Conservation (phyloP, 2,888 invertebrate species). For the Meloe dianella region DNA sequence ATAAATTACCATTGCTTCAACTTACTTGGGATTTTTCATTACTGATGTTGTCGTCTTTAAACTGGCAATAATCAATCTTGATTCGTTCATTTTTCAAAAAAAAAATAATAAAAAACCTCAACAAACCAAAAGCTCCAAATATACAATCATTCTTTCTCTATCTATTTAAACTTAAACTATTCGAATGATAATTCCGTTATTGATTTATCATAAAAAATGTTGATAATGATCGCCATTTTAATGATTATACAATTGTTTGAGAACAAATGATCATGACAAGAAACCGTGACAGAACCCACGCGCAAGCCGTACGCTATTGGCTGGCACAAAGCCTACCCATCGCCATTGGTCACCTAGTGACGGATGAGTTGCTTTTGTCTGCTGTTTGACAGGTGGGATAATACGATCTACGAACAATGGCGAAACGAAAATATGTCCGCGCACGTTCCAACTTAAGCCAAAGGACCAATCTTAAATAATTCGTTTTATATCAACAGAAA, state of each 20-base stretch:
- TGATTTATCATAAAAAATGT: background rate
- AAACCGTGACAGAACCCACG: conserved; percentile 56
- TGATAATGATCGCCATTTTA: conserved; percentile 5
- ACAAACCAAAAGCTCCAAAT: background rate
- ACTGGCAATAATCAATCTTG: conserved; percentile 27
- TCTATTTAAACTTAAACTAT: background rate
- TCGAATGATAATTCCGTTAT: background rate
- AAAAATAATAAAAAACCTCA: too few species aligned
- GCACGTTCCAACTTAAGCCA: conserved; percentile 15
- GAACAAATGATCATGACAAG: conserved; percentile 24
- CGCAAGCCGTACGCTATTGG: conserved; percentile 56
- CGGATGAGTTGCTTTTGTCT: conserved; percentile 55
- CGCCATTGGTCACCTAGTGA: conserved; percentile 54
- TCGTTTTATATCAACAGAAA: background rate
- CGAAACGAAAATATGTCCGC: conserved; percentile 45
- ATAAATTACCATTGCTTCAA: conserved; percentile 46
- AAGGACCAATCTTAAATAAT: background rate
- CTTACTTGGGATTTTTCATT: conserved; percentile 39
- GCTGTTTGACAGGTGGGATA: conserved; percentile 57
- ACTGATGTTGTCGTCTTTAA: conserved; percentile 26
- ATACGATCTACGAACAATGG: conserved; percentile 54
- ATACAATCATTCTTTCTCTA: background rate
- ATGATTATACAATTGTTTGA: conserved; percentile 28
- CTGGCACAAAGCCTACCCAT: conserved; percentile 46
- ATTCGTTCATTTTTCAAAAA: conserved; percentile 1